Evolutionary conservation across 2,888 invertebrate genomes (phyloP), one percentile per base, ranked within the genome.

Genomic region (Achlya flavicornis): DNA sequence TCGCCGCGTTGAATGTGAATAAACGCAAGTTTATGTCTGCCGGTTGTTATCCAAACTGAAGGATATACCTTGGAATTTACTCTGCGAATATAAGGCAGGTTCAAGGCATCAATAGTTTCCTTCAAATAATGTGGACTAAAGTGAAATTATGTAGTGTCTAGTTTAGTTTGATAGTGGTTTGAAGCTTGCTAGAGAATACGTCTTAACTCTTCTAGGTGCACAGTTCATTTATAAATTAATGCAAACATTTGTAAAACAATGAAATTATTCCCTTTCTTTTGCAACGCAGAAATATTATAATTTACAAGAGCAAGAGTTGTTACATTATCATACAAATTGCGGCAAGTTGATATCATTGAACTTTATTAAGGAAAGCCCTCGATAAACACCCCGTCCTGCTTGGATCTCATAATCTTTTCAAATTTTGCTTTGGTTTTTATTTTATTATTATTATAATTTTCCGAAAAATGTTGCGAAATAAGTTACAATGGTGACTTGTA

Each of bases 271-370:
- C 79, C 73, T 77, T 79, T 86, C 41, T 41, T 84, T 78, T 83
- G 72, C 74, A 75, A 84, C 79, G 85, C 83, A 79, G 86, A 88
- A 88, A 87, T 88, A 87, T 89, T 88, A 85, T 83, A 87, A 81
- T 80, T 81, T 84, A 82, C 84, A 85, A 85, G 78, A 79, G 86
- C 83, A 89, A 88, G 86, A 87, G 89, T 88, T 90, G 84, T 87
- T 77, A 81, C 79, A 92, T 93, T 92, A 81, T 81, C 92, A 92
- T 92, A 80, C 76, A 71, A 89, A 92, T 92, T 72, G 78, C 59
- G 70, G 73, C 74, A 76, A 83, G 78, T 82, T 85, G 82, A 86
- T 86, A 86, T 85, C 82, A 81, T 79, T 85, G 83, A 81, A 79
- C 84, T 86, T 88, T 85, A 85, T 86, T 86, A 84, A 79, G 84